Evolutionary conservation across 2,797 vertebrate genomes (phyloP), one percentile per base, ranked within the genome.

Genomic region (Cheirogaleus major): DNA sequence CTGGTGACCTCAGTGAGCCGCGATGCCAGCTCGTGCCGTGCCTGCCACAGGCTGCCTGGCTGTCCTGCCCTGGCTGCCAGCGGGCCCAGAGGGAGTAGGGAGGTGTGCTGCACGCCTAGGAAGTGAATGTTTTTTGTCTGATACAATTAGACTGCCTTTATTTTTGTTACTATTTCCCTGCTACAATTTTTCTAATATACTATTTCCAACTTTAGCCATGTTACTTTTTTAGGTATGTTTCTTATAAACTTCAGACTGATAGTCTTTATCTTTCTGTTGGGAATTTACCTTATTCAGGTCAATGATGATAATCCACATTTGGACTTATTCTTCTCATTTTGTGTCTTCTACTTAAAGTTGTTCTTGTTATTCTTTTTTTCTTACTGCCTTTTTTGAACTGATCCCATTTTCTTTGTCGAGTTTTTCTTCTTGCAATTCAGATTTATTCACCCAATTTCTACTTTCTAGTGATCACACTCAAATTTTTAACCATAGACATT

Each of bases 401-500:
- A 45, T 73, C 14, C 3, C 35, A 45, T 67, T 86, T 85, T 89
- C 22, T 65, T 70, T 65, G 32, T 81, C 27, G 38, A 43, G 4
- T 43, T 80, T 69, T 76, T 73, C 32, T 45, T 80, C 4, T 0
- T 89, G 11, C 25, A 27, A 61, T 38, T 88, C 48, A 43, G 23
- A 61, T 67, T 45, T 79, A 57, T 84, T 88, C 35, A 82, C 10
- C 35, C 11, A 41, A 80, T 8, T 52, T 75, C 25, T 35, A 48
- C 32, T 85, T 22, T 81, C 52, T 23, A 14, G 13, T 43, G 8
- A 35, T 76, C 7, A 84, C 45, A 70, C 38, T 38, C 32, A 81
- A 75, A 94, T 41, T 82, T 83, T 89, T 65, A 61, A 79, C 20
- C 85, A 10, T 35, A 50, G 57, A 75, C 10, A 35, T 76, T 57